phyloP scores from a whole-genome alignment of 1,140 invertebrate species.

The Cydia splendana region DNA sequence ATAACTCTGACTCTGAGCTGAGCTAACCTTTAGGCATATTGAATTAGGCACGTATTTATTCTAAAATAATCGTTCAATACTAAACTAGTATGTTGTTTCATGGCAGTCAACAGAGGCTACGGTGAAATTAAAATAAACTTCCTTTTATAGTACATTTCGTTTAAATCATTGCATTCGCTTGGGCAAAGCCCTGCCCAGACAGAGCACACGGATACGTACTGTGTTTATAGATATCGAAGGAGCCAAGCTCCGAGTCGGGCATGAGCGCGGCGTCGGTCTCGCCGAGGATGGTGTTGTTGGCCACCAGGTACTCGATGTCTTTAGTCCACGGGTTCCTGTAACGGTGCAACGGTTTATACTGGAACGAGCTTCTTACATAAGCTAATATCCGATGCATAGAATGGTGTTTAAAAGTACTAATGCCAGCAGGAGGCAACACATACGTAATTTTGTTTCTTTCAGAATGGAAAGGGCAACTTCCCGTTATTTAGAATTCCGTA shows the following conservation, averaged over 20 bases:
- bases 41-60: no score
- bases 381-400: no score
- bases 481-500: no score
- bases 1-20: not conserved
- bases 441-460: no score
- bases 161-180: not conserved
- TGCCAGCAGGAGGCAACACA: no score
- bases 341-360: no score
- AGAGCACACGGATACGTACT: slow-evolving; percentile 48
- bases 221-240: slow-evolving; percentile 52
- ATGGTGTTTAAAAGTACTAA: no score
- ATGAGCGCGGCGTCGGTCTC: slow-evolving; percentile 51
- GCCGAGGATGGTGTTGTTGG: slow-evolving; percentile 88
- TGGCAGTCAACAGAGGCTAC: not conserved
- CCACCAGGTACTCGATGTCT: slow-evolving; percentile 93
- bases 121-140: not conserved
- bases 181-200: not conserved
- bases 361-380: no score
- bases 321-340: slow-evolving; percentile 93
- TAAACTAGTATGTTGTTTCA: not conserved
- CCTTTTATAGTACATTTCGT: no score
- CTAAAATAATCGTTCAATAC: not conserved
- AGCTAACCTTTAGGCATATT: no score
- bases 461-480: no score
- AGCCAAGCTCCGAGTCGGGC: slow-evolving; percentile 70